Conservation (phyloP, 2,888 invertebrate genomes). For the Geophilus truncorum region DNA sequence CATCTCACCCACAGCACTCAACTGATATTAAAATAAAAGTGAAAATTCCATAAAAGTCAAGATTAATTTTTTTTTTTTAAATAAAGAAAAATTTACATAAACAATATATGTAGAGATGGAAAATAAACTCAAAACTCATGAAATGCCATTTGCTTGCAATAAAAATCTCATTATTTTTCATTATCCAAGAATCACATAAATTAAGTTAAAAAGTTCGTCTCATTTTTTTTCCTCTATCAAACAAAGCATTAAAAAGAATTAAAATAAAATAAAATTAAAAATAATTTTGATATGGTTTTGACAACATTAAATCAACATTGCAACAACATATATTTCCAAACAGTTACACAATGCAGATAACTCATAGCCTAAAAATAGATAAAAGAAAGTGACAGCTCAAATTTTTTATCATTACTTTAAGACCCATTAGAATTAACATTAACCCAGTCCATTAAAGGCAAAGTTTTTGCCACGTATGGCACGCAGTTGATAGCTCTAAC, state of each 20-base stretch:
- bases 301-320: no score
- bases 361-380: no score
- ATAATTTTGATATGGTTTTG: no score
- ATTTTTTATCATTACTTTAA: not conserved
- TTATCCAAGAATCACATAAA: no score
- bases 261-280: no score
- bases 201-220: no score
- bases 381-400: not conserved
- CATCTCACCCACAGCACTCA: not conserved
- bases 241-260: no score
- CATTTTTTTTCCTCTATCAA: no score
- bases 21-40: not conserved
- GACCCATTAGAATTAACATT: not conserved
- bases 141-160: not conserved
- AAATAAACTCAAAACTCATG: not conserved
- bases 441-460: not conserved
- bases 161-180: no score
- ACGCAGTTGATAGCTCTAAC: not conserved
- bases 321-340: no score
- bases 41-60: not conserved
- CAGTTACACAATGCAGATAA: no score
- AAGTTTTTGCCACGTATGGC: not conserved
- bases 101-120: not conserved
- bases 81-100: not conserved
- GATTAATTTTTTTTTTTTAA: no score